phyloP scores from a whole-genome alignment of 2,113 vertebrate species.

The Azemiops feae region DNA sequence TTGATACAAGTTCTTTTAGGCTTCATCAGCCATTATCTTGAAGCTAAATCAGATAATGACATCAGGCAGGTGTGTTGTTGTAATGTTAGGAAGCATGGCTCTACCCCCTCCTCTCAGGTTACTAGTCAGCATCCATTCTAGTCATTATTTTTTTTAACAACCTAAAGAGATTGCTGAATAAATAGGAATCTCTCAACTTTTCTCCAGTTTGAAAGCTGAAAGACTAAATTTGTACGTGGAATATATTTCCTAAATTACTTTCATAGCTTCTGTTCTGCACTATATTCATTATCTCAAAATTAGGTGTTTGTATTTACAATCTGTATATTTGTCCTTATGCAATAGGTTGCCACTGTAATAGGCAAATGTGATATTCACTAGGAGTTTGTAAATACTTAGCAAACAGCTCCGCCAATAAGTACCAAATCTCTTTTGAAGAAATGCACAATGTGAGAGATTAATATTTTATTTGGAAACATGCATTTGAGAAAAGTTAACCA shows the following conservation, averaged over 20 bases:
- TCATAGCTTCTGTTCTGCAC: neutral
- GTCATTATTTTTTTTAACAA: neutral
- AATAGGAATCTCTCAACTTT: neutral
- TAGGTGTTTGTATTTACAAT: neutral
- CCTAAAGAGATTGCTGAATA: neutral
- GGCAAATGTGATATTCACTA: neutral
- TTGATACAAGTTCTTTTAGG: neutral
- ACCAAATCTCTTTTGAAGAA: neutral
- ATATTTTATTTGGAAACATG: conserved; percentile 60
- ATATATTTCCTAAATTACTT: neutral
- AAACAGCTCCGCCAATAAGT: neutral
- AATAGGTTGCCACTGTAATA: neutral
- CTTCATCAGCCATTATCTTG: neutral
- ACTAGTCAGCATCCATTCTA: neutral
- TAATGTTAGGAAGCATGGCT: neutral
- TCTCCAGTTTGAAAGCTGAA: neutral
- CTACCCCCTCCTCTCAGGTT: neutral
- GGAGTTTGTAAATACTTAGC: neutral
- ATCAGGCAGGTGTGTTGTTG: neutral
- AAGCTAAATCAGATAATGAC: neutral
- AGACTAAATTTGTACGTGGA: neutral
- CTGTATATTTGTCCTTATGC: neutral
- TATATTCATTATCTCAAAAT: neutral
- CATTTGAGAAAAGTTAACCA: conserved; percentile 39
- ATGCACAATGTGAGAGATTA: conserved; percentile 41